Conservation (phyloP, 1,140 invertebrate genomes). For the Bombus huntii region DNA sequence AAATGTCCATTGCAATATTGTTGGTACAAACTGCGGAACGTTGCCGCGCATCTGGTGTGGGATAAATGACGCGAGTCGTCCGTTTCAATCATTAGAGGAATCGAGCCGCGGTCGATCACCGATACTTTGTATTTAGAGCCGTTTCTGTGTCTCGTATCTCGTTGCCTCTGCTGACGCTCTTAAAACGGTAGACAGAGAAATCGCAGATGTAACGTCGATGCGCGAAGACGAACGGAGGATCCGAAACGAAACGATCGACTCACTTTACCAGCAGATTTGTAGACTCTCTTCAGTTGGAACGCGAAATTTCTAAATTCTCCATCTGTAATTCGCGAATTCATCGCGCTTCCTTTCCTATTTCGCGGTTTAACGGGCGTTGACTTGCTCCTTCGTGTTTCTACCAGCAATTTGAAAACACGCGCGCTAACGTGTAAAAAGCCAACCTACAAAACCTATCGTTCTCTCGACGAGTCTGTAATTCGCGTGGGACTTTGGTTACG, state of each 20-base stretch:
- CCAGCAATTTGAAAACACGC: no score
- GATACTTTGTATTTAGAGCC: constrained; percentile 1
- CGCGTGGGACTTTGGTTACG: neutral
- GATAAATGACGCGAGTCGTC: neutral
- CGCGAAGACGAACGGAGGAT: neutral
- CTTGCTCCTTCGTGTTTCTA: accelerated
- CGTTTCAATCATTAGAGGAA: constrained; percentile 12
- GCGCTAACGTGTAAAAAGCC: no score
- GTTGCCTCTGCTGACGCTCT: neutral
- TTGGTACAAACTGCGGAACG: constrained; percentile 12
- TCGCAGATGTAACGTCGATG: neutral
- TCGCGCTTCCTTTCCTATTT: no score
- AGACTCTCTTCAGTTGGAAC: no score
- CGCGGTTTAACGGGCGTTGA: no score
- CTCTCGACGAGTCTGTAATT: no score
- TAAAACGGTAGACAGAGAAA: neutral
- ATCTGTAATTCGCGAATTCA: no score
- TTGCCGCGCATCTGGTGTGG: constrained; percentile 17
- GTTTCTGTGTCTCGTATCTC: neutral
- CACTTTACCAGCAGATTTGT: neutral
- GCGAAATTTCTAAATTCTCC: no score
- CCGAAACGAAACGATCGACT: neutral
- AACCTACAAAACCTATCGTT: no score
- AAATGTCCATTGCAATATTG: constrained; percentile 50
- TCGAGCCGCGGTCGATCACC: neutral